A percentile compares a stretch with the other conserved stretches of the same genome.
Evolutionary conservation across 2,888 invertebrate species (phyloP).

Genomic region (Autographa gamma): DNA sequence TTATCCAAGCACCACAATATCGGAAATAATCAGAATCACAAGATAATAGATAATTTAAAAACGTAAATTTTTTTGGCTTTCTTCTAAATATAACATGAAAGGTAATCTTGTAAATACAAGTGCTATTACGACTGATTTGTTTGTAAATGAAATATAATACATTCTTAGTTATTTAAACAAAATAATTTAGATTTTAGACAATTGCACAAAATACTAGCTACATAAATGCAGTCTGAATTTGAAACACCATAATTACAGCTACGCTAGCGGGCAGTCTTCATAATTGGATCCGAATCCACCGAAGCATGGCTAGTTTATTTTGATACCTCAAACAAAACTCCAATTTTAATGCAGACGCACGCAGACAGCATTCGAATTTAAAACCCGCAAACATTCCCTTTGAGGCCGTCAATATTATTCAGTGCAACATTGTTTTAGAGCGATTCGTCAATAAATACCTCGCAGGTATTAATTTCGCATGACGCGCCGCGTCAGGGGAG

Average conservation of each 20-base stretch:
- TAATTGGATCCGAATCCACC: slow-evolving; percentile 4
- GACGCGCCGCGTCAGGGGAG: slow-evolving; percentile 17
- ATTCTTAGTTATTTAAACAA: too few species aligned
- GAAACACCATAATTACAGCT: background rate
- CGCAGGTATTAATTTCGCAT: slow-evolving; percentile 35
- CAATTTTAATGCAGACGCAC: background rate
- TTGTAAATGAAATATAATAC: too few species aligned
- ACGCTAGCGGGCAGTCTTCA: background rate
- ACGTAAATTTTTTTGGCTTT: too few species aligned
- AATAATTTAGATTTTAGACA: too few species aligned
- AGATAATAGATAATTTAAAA: too few species aligned
- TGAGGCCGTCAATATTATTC: background rate
- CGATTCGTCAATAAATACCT: slow-evolving; percentile 40
- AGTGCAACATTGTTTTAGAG: slow-evolving; percentile 8
- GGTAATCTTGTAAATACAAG: too few species aligned
- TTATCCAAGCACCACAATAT: too few species aligned
- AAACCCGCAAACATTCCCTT: slow-evolving; percentile 14
- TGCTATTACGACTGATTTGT: too few species aligned
- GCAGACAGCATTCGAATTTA: slow-evolving; percentile 14
- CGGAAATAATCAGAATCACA: too few species aligned
- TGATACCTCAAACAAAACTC: background rate
- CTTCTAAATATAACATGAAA: too few species aligned
- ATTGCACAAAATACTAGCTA: too few species aligned
- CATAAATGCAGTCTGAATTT: background rate
- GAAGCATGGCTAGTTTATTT: background rate